These are phyloP conservation scores for Micoletzkya japonica DNA, from an alignment of 2,888 invertebrate species.

Conservation along the genomic window DNA sequence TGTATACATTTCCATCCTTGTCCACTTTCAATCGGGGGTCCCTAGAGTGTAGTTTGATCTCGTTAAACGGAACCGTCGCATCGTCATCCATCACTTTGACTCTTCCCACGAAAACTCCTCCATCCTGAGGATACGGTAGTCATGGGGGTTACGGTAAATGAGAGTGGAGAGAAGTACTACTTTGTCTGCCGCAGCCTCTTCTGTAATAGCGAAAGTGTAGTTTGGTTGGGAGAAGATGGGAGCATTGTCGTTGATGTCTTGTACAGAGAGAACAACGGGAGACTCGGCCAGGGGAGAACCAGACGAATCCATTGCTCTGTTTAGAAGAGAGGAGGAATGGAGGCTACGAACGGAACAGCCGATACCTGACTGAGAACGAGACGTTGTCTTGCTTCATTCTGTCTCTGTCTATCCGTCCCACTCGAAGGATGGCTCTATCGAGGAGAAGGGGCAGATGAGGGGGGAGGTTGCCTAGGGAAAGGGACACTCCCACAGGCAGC, in stretches of 20 bases:
- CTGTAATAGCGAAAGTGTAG: conserved; percentile 19
- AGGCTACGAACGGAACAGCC: neutral
- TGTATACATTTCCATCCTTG: conserved; percentile 20
- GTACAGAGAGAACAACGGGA: neutral
- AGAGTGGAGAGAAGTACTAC: too few species aligned
- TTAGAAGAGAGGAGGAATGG: neutral
- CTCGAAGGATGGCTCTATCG: conserved; percentile 5
- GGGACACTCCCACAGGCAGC: neutral
- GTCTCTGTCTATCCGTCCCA: conserved; percentile 19
- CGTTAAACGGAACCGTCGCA: conserved; percentile 22
- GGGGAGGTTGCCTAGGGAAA: neutral
- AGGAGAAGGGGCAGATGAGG: conserved; percentile 12
- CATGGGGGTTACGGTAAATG: neutral
- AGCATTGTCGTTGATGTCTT: conserved; percentile 18
- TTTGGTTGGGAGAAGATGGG: conserved; percentile 26
- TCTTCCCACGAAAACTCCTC: conserved; percentile 21
- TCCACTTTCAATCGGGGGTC: conserved; percentile 24
- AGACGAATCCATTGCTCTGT: neutral
- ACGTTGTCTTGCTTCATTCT: neutral
- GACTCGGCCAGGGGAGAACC: neutral
- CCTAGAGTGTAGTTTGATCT: neutral
- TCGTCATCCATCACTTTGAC: conserved; percentile 7
- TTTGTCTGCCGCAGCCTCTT: conserved; percentile 6
- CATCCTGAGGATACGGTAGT: neutral
- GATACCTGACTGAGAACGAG: conserved; percentile 1